A percentile compares a stretch with the other conserved stretches of the same genome.
Evolutionary conservation across 1,140 invertebrate genomes (phyloP).

Genomic region (fruit fly (Drosophila melanogaster)): Release_6_plus_ISO1_MT NC_004354.4:4626001-4626500

Average conservation of each 20-base stretch:
- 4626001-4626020: conserved; percentile 15
- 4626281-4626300: background rate
- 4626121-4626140: background rate
- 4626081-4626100: conserved; percentile 29
- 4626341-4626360: conserved; percentile 30
- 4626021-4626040: conserved; percentile 33
- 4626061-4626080: conserved; percentile 55
- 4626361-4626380: conserved; percentile 34
- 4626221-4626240: too few relatives aligned
- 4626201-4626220: too few relatives aligned
- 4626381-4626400: conserved; percentile 16
- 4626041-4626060: conserved; percentile 73
- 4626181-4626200: background rate
- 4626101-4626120: background rate
- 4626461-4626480: conserved; percentile 40
- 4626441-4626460: conserved; percentile 22
- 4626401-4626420: conserved; percentile 28
- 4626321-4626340: conserved; percentile 20
- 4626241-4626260: background rate
- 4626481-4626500: conserved; percentile 37
- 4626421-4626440: conserved; percentile 5
- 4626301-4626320: conserved; percentile 13
- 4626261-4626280: background rate
- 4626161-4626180: background rate
- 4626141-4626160: conserved; percentile 5